Evolutionary conservation across 23 tunicate species (phyloP).

Genomic region (Halocynthia aurantium): DNA sequence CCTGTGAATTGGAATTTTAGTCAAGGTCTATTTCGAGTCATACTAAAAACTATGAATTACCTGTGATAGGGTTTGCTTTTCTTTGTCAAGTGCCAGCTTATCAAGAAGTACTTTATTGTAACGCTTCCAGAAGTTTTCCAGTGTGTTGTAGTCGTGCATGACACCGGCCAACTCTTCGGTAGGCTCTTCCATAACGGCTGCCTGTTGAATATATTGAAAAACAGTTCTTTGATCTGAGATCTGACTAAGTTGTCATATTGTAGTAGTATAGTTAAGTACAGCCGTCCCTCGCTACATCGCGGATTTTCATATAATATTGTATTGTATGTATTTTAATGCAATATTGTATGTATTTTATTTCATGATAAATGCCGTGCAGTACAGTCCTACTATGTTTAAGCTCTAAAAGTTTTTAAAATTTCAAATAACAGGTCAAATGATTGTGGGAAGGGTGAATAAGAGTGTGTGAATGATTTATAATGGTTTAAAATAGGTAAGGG

Average conservation of each 20-base stretch:
- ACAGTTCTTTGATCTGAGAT: background rate
- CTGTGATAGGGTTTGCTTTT: slow-evolving; percentile 61
- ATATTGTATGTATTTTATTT: no score
- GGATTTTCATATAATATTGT: no score
- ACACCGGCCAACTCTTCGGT: slow-evolving; percentile 59
- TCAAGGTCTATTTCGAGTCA: background rate
- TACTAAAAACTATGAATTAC: slow-evolving; percentile 10
- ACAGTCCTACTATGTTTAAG: no score
- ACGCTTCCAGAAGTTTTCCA: slow-evolving; percentile 98
- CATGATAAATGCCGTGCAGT: no score
- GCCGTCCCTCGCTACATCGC: no score
- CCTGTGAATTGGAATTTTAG: slow-evolving; percentile 29
- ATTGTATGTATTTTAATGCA: no score
- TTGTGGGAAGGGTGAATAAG: no score
- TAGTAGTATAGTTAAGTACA: no score
- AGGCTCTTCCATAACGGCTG: slow-evolving; percentile 68
- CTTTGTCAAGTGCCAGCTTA: slow-evolving; percentile 88
- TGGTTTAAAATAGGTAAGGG: no score
- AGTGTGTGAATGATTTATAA: no score
- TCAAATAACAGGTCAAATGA: no score
- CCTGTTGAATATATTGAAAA: slow-evolving; percentile 21
- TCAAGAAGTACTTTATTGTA: slow-evolving; percentile 91
- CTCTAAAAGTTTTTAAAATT: no score
- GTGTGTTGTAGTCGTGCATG: slow-evolving; percentile 77
- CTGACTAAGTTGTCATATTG: background rate